Base-by-base conservation (phyloP, 2,888 invertebrate species). In the Pseudococcus viburni region DNA sequence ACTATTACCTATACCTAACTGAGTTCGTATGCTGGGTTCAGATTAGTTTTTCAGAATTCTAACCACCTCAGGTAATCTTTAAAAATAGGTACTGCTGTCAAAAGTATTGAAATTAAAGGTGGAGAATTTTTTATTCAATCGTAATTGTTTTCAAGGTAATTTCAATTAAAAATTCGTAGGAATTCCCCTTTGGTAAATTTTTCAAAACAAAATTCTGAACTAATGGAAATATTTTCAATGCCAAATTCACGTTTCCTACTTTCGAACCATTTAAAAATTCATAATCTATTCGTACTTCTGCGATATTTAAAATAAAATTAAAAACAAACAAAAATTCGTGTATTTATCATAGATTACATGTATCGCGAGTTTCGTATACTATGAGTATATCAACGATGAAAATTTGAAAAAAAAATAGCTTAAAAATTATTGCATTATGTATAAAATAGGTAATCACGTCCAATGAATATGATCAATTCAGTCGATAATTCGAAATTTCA, bases 391-490 rank as follows among this genome's bases (percentile, higher is more conserved):
- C 5, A 7, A 55, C n/a, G 55, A 55, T n/a, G 55, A 55, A 55
- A 17, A 55, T n/a, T 55, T 55, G 55, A 55, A 55, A 55, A 55
- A 55, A 51, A 55, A 55, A n/a, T n/a, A 55, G 0, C 55, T 17
- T 55, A 55, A 55, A 55, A 55, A 55, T n/a, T 55, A 55, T 55
- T 55, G 55, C 55, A 55, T 55, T 55, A 55, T n/a, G n/a, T 55
- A n/a, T 55, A n/a, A 8, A 51, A n/a, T 55, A 55, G 55, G 55
- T n/a, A 55, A n/a, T n/a, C 55, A 7, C 55, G 55, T 55, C 15
- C n/a, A 8, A n/a, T n/a, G n/a, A 55, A n/a, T 9, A 51, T 64
- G 59, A n/a, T 19, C 22, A 9, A 64, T 64, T 64, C 64, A 64
- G 64, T 22, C 64, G 11, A 22, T 22, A n/a, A 59, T 15, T 59